phyloP scores from a whole-genome alignment of 2,888 invertebrate genomes.

The Tetropium fuscum region DNA sequence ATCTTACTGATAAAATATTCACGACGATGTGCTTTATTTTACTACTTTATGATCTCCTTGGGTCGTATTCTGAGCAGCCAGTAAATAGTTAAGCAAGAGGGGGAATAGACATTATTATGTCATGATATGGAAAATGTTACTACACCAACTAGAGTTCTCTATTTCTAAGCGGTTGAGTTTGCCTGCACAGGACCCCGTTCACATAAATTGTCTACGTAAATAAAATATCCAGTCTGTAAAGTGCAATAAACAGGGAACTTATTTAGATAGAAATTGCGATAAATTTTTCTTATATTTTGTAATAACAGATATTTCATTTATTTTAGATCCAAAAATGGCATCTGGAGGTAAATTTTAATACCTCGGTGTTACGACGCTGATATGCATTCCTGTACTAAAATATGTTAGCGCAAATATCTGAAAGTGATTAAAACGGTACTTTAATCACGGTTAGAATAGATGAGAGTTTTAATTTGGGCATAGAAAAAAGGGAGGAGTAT shows the following conservation, averaged over 20 bases:
- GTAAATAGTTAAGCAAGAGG: slow-evolving; percentile 55
- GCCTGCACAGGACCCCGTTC: background rate
- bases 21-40: slow-evolving; percentile 55
- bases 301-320: too few relatives aligned
- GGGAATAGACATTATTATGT: slow-evolving; percentile 54
- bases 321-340: too few relatives aligned
- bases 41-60: slow-evolving; percentile 55
- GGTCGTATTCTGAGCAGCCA: slow-evolving; percentile 49
- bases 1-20: slow-evolving; percentile 60
- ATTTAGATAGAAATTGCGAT: background rate
- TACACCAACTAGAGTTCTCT: slow-evolving; percentile 10
- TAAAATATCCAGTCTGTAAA: background rate
- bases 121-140: slow-evolving; percentile 44
- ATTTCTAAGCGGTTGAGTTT: background rate
- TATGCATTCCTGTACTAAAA: too few relatives aligned
- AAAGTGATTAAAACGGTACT: too few relatives aligned
- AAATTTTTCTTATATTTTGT: background rate
- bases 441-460: too few relatives aligned
- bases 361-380: too few relatives aligned
- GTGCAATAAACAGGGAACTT: slow-evolving; percentile 6
- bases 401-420: too few relatives aligned
- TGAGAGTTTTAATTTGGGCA: too few relatives aligned
- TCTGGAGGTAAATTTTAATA: too few relatives aligned
- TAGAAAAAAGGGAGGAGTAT: too few relatives aligned
- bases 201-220: slow-evolving; percentile 2